These are phyloP conservation scores for Ondatra zibethicus DNA, from an alignment of 2,113 vertebrate genomes.

Conservation along the genomic window DNA sequence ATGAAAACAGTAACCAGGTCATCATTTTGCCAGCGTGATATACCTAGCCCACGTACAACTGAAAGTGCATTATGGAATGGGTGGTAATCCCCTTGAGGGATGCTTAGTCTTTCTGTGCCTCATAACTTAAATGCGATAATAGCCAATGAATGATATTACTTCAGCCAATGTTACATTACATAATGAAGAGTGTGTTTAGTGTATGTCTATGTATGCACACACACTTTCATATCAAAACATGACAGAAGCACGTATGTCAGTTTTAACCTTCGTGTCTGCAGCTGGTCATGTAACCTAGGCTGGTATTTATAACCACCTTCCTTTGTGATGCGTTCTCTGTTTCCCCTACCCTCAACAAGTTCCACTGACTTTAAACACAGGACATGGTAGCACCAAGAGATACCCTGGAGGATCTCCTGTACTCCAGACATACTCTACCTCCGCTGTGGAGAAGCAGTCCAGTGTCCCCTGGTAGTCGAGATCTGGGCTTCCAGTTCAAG, in stretches of 20 bases:
- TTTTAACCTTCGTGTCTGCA: background rate
- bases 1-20: background rate
- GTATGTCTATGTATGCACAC: background rate
- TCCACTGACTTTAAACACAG: background rate
- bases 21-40: background rate
- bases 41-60: background rate
- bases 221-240: background rate
- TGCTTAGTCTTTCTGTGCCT: background rate
- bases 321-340: background rate
- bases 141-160: too few species aligned
- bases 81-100: background rate
- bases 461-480: background rate
- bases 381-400: background rate
- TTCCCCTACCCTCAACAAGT: background rate
- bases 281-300: background rate
- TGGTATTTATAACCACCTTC: background rate
- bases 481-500: background rate
- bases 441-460: background rate
- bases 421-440: background rate
- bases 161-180: background rate
- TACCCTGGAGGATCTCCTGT: background rate
- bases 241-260: background rate
- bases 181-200: background rate
- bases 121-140: background rate
- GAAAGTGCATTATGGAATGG: background rate